Evolutionary conservation across 2,888 invertebrate genomes (phyloP).

Genomic region (Gibbula magus): DNA sequence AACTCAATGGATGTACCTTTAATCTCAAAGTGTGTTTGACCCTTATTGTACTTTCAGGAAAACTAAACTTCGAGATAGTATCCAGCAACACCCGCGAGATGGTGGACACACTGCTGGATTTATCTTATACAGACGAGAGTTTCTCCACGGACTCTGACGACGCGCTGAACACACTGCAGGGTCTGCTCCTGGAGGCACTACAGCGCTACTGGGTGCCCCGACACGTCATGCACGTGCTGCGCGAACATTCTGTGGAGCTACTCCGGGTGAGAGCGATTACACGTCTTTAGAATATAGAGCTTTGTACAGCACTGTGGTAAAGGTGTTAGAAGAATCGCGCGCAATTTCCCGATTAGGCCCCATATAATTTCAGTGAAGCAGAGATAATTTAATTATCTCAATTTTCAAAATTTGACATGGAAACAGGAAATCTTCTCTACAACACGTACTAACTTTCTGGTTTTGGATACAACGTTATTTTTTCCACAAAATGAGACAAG

Average conservation of each 20-base stretch:
- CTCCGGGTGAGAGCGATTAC: conserved; percentile 27
- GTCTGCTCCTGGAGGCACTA: conserved; percentile 45
- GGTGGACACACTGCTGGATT: background rate
- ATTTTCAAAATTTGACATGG: too few species aligned
- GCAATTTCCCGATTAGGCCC: too few species aligned
- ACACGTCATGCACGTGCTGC: conserved; percentile 47
- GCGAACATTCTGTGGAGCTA: conserved; percentile 31
- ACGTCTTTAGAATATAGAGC: background rate
- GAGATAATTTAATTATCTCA: too few species aligned
- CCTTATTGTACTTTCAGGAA: conserved; percentile 32
- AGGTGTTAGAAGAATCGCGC: background rate
- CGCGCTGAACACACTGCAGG: conserved; percentile 48
- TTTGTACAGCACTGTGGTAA: background rate
- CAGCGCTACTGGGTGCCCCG: conserved; percentile 57
- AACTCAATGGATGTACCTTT: too few species aligned
- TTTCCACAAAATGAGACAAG: too few species aligned
- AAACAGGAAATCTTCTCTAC: too few species aligned
- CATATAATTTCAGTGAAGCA: too few species aligned
- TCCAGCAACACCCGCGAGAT: conserved; percentile 33
- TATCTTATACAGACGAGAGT: conserved; percentile 1
- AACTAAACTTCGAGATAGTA: conserved; percentile 48
- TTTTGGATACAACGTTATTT: too few species aligned
- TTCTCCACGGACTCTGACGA: conserved; percentile 38
- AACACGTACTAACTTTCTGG: too few species aligned
- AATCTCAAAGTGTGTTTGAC: too few species aligned